phyloP scores from a whole-genome alignment of 2,888 invertebrate genomes.

The Lingula anatina region DNA sequence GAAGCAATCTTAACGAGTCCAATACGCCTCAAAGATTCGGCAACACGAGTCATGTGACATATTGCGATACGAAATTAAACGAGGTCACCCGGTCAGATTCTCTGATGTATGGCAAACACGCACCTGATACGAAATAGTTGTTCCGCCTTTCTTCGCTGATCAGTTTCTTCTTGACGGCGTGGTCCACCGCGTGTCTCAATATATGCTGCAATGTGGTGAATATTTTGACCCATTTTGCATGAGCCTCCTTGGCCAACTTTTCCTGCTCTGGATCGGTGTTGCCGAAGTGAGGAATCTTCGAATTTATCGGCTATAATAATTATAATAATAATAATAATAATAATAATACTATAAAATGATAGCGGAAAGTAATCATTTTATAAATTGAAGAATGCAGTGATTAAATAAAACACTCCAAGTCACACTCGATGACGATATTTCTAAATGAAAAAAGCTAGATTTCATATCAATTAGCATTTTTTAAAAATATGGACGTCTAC shows the following conservation, averaged over 20 bases:
- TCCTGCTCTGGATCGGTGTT: constrained; percentile 27
- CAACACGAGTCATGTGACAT: too few relatives aligned
- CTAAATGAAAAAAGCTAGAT: too few relatives aligned
- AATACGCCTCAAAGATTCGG: too few relatives aligned
- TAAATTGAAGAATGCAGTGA: too few relatives aligned
- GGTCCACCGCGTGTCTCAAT: constrained; percentile 20
- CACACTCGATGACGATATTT: too few relatives aligned
- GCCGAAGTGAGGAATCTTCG: constrained; percentile 28
- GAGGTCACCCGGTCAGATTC: too few relatives aligned
- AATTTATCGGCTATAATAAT: constrained; percentile 30
- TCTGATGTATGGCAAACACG: too few relatives aligned
- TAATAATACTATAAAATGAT: not conserved
- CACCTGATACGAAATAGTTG: constrained; percentile 33
- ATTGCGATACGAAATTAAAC: too few relatives aligned
- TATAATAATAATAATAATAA: not conserved
- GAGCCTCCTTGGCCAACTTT: constrained; percentile 20
- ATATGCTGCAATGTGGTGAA: constrained; percentile 17
- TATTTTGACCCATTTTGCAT: constrained; percentile 22
- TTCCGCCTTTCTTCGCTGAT: constrained; percentile 19
- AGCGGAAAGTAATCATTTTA: not conserved
- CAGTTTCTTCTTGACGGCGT: constrained; percentile 18
- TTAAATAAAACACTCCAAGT: too few relatives aligned
- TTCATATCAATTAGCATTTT: too few relatives aligned
- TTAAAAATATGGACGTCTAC: not conserved
- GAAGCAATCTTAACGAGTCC: too few relatives aligned